Evolutionary conservation across 2,888 invertebrate genomes (phyloP), one percentile per base, ranked within the genome.

Genomic region (Pegoplata infirma): DNA sequence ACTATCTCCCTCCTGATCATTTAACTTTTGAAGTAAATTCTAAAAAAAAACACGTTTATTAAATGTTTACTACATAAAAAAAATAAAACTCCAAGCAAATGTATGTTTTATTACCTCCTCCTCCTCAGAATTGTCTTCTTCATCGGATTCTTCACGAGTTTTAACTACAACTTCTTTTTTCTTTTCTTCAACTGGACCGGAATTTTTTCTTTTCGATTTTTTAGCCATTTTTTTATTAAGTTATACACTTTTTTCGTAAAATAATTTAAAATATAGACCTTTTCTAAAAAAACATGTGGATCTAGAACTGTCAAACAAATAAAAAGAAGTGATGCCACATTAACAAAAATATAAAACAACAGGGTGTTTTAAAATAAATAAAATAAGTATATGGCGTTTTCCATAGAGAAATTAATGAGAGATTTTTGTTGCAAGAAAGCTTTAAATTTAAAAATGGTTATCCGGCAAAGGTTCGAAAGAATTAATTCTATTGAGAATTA

Each of bases 1-100:
- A 77, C 91, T 91, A 66, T 91, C 92, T 32, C 83, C 88, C 4
- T 88, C 88, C 36, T 89, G 89, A 53, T 87, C 85, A 16, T 83
- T 82, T 3, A 89, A 84, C 17, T 85, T 84, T 61, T 86, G 84
- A 25, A 89, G 69, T 36, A 89, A 82, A 80, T 89, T 83, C 84
- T 87, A 66, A 80, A 82, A 40, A 80, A 80, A 66, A 19, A 21
- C 47, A 58, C 25, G 12, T 53, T 16, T 16, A 49, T 12, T 19
- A 6, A 21, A 19, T 58, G 21, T 12, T 69, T n/a, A 10, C 14
- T n/a, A n/a, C n/a, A n/a, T 23, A 23, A 7, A 1, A 2, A 28
- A 10, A 19, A 1, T 5, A 17, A 67, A 66, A 28, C 36, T 51
- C 25, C 7, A n/a, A n/a, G n/a, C 66, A 55, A 7, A 3, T 40